Evolutionary conservation across 2,113 vertebrate genomes (phyloP), one percentile per base, ranked within the genome.

Genomic region (Oreochromis spilurus): DNA sequence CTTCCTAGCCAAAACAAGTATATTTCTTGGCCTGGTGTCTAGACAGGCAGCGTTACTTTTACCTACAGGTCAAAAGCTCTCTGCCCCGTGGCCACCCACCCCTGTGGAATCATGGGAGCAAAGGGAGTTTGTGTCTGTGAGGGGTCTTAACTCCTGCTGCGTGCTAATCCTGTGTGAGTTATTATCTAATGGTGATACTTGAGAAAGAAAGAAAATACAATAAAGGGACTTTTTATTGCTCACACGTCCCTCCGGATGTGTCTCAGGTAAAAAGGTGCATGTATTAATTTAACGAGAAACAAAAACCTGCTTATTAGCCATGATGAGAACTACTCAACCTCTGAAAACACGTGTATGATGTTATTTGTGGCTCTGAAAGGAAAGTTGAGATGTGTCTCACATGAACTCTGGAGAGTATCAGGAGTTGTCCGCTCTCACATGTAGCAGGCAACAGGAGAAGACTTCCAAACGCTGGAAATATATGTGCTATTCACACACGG

Each of bases 1-100:
- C 87, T 21, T 2, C 21, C 54, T 11, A 75, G 94, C 94, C 95
- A 95, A 94, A 92, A 90, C 88, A 94, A 95, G 94, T 93, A 94
- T 95, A 82, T 93, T 81, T 93, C 86, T 95, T 95, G 95, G 94
- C 92, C 58, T 67, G 79, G 53, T n/a, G 83, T 75, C 65, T 87
- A 85, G 84, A 91, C 87, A 92, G 91, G 91, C 92, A 93, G 87
- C 48, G 13, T 87, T 91, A 88, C 84, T 75, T 89, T 95, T 84
- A 91, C 67, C 91, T 62, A 7, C 62, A 80, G 91, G 93, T 94
- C 92, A 93, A 88, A 50, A 83, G 87, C 89, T 83, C 88, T 78
- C 81, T 87, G 85, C 62, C 86, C 81, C 24, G n/a, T 83, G 86
- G 90, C 86, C 93, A 92, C 85, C 84, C 83, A 92, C 86, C 84